phyloP scores from a whole-genome alignment of 64 coral and sea anemone genomes.

The Montipora cactus region DNA sequence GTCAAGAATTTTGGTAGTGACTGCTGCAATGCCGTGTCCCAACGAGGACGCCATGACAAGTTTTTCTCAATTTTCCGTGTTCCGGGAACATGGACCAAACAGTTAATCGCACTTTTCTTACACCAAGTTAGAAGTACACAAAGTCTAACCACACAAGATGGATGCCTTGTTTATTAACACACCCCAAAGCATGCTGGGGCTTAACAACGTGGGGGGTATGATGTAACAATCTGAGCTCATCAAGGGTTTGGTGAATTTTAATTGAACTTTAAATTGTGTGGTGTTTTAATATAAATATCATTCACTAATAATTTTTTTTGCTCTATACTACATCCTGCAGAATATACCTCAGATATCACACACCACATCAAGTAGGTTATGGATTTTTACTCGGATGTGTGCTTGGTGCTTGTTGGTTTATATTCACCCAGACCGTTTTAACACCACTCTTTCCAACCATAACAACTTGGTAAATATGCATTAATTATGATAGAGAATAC shows the following conservation, averaged over 20 bases:
- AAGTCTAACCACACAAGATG: too few species aligned
- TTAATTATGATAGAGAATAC: not conserved
- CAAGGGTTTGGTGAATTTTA: too few species aligned
- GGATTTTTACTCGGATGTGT: slow-evolving; percentile 78
- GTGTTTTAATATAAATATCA: too few species aligned
- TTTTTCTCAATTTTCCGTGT: not conserved
- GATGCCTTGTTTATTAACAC: too few species aligned
- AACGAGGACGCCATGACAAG: slow-evolving; percentile 1
- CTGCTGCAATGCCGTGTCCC: not conserved
- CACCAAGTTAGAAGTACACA: too few species aligned
- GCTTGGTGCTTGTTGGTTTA: slow-evolving; percentile 94
- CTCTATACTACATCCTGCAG: slow-evolving; percentile 16
- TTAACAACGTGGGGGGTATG: too few species aligned
- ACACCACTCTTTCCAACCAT: slow-evolving; percentile 92
- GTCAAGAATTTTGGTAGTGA: slow-evolving; percentile 12
- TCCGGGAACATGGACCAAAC: slow-evolving; percentile 22
- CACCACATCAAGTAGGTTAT: slow-evolving; percentile 77
- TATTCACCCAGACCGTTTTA: slow-evolving; percentile 89
- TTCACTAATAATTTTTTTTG: not conserved
- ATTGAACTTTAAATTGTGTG: too few species aligned
- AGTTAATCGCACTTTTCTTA: too few species aligned
- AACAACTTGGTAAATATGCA: slow-evolving; percentile 85
- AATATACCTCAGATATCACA: slow-evolving; percentile 96
- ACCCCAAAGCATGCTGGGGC: too few species aligned
- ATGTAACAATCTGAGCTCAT: too few species aligned